Evolutionary conservation across 2,888 invertebrate genomes (phyloP), one percentile per base, ranked within the genome.

Genomic region (Schrankia costaestrigalis): DNA sequence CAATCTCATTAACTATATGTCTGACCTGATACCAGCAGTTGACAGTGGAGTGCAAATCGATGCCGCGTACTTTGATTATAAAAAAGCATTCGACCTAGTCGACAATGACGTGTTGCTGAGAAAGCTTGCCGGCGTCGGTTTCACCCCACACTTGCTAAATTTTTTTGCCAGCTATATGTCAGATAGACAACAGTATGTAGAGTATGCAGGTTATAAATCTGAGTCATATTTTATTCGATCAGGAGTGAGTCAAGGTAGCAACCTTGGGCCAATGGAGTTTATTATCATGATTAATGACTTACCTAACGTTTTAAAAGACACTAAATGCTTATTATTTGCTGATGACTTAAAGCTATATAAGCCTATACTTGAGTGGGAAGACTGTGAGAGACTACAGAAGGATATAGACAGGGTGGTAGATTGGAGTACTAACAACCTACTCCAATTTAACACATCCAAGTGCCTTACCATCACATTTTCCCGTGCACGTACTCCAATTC

Each of bases 21-120:
- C 27, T 15, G 2, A 33, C 1, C 8, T 31, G 5, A 7, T 35
- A 2, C 28, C 31, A 3, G 25, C 4, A 12, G 37, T 34, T 3
- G 34, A 42, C 6, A 14, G 26, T 22, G 41, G 37, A 17, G 34
- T 10, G 2, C 32, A 41, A n/a, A 11, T 7, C 11, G 29, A 35
- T 12, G 15, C 27, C 15, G 36, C 30, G 4, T 36, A 31, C 10
- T 31, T 35, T 8, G 35, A 40, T 3, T 40, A 10, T 1, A 31
- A 21, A 35, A 40, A 35, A 35, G 35, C 31, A 6, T 40, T 35
- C 7, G 34, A 39, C 9, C 8, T 41, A 1, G 32, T 34, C 14
- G 30, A 34, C 13, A 40, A 40, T 24, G 31, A 31, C 25, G 13
- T 31, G 3, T 28, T 35, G 27, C 17, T 40, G 2, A 25, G 11